Base-by-base conservation (phyloP, 2,888 invertebrate species). In the Folsomia candida region DNA sequence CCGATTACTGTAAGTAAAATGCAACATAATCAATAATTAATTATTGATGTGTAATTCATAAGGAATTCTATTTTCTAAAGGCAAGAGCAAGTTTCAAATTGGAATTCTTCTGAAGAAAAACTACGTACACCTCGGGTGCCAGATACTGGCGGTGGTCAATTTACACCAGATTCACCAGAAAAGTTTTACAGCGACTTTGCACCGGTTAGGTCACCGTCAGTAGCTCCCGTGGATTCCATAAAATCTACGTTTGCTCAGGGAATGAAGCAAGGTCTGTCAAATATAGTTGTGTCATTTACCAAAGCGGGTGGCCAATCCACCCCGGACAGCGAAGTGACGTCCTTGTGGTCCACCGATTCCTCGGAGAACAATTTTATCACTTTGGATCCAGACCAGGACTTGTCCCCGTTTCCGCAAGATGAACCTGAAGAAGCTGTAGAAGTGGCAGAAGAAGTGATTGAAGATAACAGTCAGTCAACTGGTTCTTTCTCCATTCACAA, bases 321-420 rank as follows among this genome's bases (percentile, higher is more conserved):
- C 0, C 80, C 80, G 9, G 80, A 80, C 58, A 78, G 78, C 54
- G 80, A 80, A 70, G 77, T 80, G 3, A 76, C 74, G 1, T 80
- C 80, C 3, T 76, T 73, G 27, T 79, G 78, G 71, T 78, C 78
- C 11, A 79, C 78, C 26, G 72, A 71, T 2, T 76, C 76, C 2
- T 78, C 78, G n/a, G 78, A 77, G 20, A 79, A 79, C 25, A 76
- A 76, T 58, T 80, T 79, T 64, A 72, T 78, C 51, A 74, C 76
- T 26, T 67, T 79, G n/a, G 77, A 76, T 27, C 47, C 47, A 11
- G 47, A 47, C 9, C 47, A 47, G 9, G 76, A 76, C 22, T 29
- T 75, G 26, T 76, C 75, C 51, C 57, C 60, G 1, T 63, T 51
- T 28, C 62, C 26, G 3, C 72, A 69, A 20, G 67, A 57, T 37